Percentiles rank a stretch among this genome's conserved stretches.
These are phyloP conservation scores for Microchirus variegatus DNA, from an alignment of 2,797 vertebrate species.

Conservation along the genomic window DNA sequence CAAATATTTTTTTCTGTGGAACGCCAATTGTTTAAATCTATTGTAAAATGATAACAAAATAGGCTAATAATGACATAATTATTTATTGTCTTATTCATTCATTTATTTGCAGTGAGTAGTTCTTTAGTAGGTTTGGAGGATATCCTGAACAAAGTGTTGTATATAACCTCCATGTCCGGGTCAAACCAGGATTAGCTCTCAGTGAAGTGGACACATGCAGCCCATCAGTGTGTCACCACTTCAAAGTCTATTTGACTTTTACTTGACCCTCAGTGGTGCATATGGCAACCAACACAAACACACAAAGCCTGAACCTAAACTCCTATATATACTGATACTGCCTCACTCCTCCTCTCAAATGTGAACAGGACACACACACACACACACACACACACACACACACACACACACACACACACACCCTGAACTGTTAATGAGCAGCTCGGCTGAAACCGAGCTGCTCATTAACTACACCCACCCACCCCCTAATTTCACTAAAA, in stretches of 20 bases:
- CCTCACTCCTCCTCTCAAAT: too few species aligned
- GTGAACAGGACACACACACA: slow-evolving; percentile 8
- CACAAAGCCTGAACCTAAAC: neutral
- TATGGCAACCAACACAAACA: slow-evolving; percentile 71
- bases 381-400: slow-evolving; percentile 12
- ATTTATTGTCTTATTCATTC: too few species aligned
- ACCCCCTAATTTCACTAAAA: slow-evolving; percentile 41
- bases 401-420: slow-evolving; percentile 20
- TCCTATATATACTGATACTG: neutral
- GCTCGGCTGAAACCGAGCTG: too few species aligned
- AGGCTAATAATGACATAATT: too few species aligned
- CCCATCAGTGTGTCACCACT: slow-evolving; percentile 32
- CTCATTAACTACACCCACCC: too few species aligned
- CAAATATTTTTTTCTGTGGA: too few species aligned
- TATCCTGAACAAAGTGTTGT: too few species aligned
- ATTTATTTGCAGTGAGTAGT: too few species aligned
- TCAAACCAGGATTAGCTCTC: slow-evolving; percentile 8
- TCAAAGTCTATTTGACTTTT: slow-evolving; percentile 54
- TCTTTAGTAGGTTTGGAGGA: too few species aligned
- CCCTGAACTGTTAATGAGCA: too few species aligned
- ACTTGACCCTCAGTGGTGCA: slow-evolving; percentile 61
- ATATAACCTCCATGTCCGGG: slow-evolving; percentile 15
- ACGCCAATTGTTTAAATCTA: too few species aligned
- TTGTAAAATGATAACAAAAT: too few species aligned
- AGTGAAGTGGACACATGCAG: slow-evolving; percentile 1